A percentile compares a stretch with the other conserved stretches of the same genome.
Conservation (phyloP, 92 coral and sea anemone genomes). For the Blastomussa wellsi region DNA sequence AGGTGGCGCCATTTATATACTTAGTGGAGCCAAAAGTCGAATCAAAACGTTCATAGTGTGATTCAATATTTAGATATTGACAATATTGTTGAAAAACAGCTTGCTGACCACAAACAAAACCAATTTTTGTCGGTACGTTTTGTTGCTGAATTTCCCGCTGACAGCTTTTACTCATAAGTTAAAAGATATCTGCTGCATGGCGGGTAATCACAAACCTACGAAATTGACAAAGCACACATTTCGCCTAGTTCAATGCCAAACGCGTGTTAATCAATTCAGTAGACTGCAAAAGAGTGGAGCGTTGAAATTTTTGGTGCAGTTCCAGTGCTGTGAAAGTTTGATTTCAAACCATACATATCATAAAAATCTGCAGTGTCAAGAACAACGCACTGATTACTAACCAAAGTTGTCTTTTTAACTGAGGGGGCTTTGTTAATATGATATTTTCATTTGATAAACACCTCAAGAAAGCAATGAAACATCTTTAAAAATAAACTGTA, state of each 20-base stretch:
- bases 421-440: neutral
- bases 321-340: neutral
- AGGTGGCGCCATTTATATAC: neutral
- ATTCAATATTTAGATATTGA: no score
- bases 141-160: constrained; percentile 6
- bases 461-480: neutral
- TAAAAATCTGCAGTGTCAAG: neutral
- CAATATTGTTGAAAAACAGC: constrained; percentile 3
- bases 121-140: constrained; percentile 7
- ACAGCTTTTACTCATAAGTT: neutral
- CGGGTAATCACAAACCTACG: neutral
- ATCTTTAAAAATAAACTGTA: neutral
- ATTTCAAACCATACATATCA: neutral
- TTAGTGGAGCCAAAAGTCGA: neutral
- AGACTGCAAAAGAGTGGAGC: neutral
- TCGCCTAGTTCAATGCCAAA: neutral
- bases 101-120: constrained; percentile 1
- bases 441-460: neutral
- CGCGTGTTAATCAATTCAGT: neutral
- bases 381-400: neutral
- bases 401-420: neutral
- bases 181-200: neutral
- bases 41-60: neutral
- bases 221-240: neutral
- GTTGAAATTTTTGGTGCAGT: neutral